Evolutionary conservation across 2,888 invertebrate genomes (phyloP), one percentile per base, ranked within the genome.

Genomic region (Cylloceria caligata): DNA sequence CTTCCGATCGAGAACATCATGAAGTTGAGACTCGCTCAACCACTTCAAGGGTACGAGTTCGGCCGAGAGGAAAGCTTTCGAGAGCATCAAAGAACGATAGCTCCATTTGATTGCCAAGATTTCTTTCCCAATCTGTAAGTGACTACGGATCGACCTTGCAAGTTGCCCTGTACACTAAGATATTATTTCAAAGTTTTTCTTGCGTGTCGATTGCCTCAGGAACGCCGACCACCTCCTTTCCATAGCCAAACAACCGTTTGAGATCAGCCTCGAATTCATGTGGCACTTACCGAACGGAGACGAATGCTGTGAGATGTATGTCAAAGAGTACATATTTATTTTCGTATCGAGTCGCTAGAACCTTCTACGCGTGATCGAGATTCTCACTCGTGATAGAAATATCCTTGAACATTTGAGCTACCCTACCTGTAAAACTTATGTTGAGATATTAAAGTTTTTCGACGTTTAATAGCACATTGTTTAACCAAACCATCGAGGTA

Each of bases 381-480:
- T 83, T 81, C 9, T 71, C 80, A 0, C 30, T 55, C 3, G 77
- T 74, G 4, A 71, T 19, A 0, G 68, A 36, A 0, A 80, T 52
- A 24, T 79, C 79, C 2, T 9, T 11, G 7, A 84, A 64, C 2
- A 83, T 36, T 2, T 67, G 60, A 3, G 73, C 69, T 2, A 81
- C 72, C 16, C 76, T 60, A 34, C 80, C 84, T n/a, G 16, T 79
- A 2, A 84, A 60, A 16, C 73, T 67, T 11, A 27, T 24, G 13
- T 83, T 83, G 1, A 84, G 57, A 19, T 83, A 49, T 11, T 80
- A 64, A 1, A 84, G 55, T 13, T 82, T 81, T 13, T 79, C 75
- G 5, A 83, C 81, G 0, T 47, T 60, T 0, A 75, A 47, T 1
- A 79, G 65, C 2, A 75, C 49, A 2, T 3, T 16, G 16, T 80